Conservation (phyloP, 35 echinoderm and acorn worm genomes). For the Heliocidaris erythrogramma region DNA sequence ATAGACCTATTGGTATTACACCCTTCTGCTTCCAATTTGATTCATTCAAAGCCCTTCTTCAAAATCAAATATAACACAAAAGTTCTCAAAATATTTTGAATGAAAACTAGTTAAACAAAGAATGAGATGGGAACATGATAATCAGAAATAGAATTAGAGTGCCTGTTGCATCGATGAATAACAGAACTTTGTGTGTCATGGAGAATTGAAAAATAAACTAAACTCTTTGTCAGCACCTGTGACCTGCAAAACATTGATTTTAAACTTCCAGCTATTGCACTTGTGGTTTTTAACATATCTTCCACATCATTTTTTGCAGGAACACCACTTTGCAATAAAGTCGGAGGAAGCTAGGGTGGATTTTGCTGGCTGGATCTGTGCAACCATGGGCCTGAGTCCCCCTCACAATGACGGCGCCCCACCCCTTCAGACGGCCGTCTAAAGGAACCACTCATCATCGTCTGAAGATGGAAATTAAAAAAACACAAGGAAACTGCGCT, state of each 20-base stretch:
- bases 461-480: neutral
- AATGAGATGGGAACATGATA: no score
- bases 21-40: no score
- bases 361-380: slow-evolving; percentile 37
- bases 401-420: neutral
- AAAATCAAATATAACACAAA: no score
- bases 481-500: neutral
- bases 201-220: no score
- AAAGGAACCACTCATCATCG: neutral
- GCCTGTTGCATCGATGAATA: no score
- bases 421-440: slow-evolving; percentile 24
- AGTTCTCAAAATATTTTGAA: no score
- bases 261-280: no score
- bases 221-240: neutral
- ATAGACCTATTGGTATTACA: no score
- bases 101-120: no score
- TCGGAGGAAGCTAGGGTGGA: slow-evolving; percentile 34
- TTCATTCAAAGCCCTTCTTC: no score
- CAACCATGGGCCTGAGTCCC: slow-evolving; percentile 20
- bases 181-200: no score
- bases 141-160: no score
- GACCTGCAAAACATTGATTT: neutral
- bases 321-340: neutral
- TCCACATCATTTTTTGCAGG: neutral
- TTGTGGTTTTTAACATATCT: neutral